Conservation (phyloP, 2,113 vertebrate species). For the Pogona vitticeps region DNA sequence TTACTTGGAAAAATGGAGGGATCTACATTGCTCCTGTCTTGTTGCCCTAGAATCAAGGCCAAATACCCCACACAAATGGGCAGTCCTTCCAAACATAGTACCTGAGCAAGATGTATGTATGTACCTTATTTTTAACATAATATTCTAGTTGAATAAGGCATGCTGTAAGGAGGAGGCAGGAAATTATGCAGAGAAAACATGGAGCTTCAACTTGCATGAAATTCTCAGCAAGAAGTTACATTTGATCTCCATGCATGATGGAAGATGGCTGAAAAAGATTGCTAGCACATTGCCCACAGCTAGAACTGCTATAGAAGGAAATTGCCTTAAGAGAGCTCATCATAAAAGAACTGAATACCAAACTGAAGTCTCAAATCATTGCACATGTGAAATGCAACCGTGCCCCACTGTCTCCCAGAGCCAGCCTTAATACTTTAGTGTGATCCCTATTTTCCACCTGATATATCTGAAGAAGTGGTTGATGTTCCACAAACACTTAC, state of each 20-base stretch:
- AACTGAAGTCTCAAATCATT: too few relatives aligned
- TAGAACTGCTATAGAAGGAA: neutral
- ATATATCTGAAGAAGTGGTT: too few relatives aligned
- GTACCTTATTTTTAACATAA: neutral
- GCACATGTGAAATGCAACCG: too few relatives aligned
- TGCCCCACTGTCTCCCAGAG: too few relatives aligned
- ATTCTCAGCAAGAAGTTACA: neutral
- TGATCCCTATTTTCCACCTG: too few relatives aligned
- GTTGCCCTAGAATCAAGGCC: neutral
- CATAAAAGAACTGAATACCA: too few relatives aligned
- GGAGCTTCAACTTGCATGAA: neutral
- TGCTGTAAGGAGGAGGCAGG: neutral
- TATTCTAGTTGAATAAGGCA: neutral
- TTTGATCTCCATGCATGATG: neutral
- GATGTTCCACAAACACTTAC: too few relatives aligned
- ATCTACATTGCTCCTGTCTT: neutral
- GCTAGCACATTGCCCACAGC: neutral
- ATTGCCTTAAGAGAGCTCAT: neutral
- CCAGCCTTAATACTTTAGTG: too few relatives aligned
- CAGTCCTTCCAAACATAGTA: neutral
- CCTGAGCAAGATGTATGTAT: neutral
- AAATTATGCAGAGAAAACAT: neutral
- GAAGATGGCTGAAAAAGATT: fast-evolving
- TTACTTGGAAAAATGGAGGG: neutral
- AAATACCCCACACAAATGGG: neutral